Conservation (phyloP, 2,113 vertebrate species). For the Ameiurus melas region DNA sequence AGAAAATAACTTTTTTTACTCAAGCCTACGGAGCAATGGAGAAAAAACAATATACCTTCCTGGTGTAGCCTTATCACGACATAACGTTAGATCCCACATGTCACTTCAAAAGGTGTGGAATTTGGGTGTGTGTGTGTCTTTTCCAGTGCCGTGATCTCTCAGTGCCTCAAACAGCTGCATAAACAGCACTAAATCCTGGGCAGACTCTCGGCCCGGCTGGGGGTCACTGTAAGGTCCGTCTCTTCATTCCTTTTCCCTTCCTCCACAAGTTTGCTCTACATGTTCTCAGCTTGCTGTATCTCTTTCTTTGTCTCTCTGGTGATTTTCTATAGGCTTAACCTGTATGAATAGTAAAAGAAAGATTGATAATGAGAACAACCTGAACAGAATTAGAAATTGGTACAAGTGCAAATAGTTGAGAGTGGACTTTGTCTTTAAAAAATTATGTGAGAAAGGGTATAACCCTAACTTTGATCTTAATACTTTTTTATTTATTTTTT, state of each 20-base stretch:
- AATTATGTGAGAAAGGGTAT: neutral
- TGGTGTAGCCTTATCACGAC: constrained; percentile 26
- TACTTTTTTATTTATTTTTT: too few relatives aligned
- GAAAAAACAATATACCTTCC: constrained; percentile 4
- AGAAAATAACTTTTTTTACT: constrained; percentile 2
- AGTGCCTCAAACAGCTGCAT: constrained; percentile 58
- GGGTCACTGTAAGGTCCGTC: constrained; percentile 49
- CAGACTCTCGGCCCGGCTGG: constrained; percentile 49
- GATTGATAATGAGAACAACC: neutral
- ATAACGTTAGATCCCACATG: constrained; percentile 44
- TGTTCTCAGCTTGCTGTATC: constrained; percentile 13
- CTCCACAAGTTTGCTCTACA: constrained; percentile 5
- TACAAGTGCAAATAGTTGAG: neutral
- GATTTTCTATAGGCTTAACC: neutral
- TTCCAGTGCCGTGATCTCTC: constrained; percentile 44
- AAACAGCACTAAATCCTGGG: constrained; percentile 55
- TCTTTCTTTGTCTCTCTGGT: constrained; percentile 21
- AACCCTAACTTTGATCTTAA: neutral
- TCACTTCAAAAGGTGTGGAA: constrained; percentile 52
- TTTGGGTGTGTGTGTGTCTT: constrained; percentile 46
- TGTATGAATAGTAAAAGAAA: neutral
- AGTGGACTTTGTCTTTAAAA: neutral
- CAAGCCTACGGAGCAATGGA: neutral
- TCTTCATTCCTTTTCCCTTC: constrained; percentile 49
- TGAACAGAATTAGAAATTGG: neutral